These are phyloP conservation scores for Dendropsophus ebraccatus DNA, from an alignment of 2,113 vertebrate genomes.

Conservation along the genomic window DNA sequence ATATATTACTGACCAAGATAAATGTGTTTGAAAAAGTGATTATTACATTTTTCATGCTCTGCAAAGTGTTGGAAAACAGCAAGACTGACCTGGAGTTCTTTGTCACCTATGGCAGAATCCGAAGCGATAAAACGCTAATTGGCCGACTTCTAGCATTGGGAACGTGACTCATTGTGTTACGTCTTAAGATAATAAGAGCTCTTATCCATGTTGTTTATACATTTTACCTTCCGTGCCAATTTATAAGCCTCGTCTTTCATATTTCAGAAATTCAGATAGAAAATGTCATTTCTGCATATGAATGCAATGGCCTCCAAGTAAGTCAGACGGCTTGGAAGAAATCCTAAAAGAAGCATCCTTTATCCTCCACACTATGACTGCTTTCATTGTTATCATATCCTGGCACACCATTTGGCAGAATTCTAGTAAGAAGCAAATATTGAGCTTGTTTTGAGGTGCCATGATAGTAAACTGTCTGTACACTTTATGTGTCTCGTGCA, in stretches of 20 bases:
- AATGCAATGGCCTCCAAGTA: conserved; percentile 28
- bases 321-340: conserved; percentile 1
- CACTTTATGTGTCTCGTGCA: not conserved
- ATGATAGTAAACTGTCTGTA: conserved; percentile 5
- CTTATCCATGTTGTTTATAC: not conserved
- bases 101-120: no score
- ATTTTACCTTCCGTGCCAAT: not conserved
- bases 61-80: no score
- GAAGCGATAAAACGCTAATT: not conserved
- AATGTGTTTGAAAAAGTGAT: no score
- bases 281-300: conserved; percentile 22
- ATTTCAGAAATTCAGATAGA: not conserved
- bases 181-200: not conserved
- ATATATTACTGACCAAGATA: no score
- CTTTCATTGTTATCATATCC: conserved; percentile 48
- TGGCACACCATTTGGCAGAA: conserved; percentile 40
- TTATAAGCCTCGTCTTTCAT: not conserved
- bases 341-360: conserved; percentile 25
- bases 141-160: not conserved
- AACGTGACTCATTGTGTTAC: not conserved
- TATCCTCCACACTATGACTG: conserved; percentile 20
- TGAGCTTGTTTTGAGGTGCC: conserved; percentile 2
- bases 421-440: conserved; percentile 29
- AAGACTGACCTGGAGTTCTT: no score
- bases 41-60: no score